phyloP scores from a whole-genome alignment of 1,140 invertebrate genomes.

The Drosophila ambigua region DNA sequence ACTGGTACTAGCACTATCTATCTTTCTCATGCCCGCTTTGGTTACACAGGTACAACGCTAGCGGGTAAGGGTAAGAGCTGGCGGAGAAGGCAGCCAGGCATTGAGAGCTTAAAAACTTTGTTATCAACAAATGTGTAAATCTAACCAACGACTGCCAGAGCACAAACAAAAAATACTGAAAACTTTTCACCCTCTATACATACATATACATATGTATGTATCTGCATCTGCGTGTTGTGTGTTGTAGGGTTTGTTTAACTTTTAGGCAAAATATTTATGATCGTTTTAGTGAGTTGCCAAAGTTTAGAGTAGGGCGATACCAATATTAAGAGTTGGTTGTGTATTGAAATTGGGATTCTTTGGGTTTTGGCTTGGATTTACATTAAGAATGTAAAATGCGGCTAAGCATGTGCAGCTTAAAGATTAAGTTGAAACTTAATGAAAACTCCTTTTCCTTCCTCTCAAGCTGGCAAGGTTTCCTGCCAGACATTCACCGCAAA shows the following conservation, averaged over 20 bases:
- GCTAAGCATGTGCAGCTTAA: slow-evolving; percentile 23
- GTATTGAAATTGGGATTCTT: slow-evolving; percentile 35
- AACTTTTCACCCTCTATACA: slow-evolving; percentile 41
- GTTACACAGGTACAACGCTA: slow-evolving; percentile 45
- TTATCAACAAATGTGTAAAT: slow-evolving; percentile 81
- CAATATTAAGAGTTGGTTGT: slow-evolving; percentile 44
- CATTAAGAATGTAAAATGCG: slow-evolving; percentile 29
- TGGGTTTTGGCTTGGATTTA: slow-evolving; percentile 34
- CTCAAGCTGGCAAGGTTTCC: not conserved
- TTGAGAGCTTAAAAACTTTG: slow-evolving; percentile 76
- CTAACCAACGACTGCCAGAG: slow-evolving; percentile 50
- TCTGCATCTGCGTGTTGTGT: slow-evolving; percentile 20
- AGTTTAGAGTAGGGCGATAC: slow-evolving; percentile 34
- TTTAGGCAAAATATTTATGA: slow-evolving; percentile 79
- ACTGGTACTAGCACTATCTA: no score
- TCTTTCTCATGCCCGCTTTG: not conserved
- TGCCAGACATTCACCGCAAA: slow-evolving; percentile 49
- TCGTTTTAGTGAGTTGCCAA: slow-evolving; percentile 63
- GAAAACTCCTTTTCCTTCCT: slow-evolving; percentile 22
- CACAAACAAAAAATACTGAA: slow-evolving; percentile 45
- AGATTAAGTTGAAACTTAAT: slow-evolving; percentile 36
- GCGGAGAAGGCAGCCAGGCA: slow-evolving; percentile 43
- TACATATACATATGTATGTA: not conserved
- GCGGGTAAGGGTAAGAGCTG: no score
- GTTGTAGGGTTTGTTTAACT: slow-evolving; percentile 66